Evolutionary conservation across 2,888 invertebrate genomes (phyloP).

Genomic region (Cyclophora punctaria): DNA sequence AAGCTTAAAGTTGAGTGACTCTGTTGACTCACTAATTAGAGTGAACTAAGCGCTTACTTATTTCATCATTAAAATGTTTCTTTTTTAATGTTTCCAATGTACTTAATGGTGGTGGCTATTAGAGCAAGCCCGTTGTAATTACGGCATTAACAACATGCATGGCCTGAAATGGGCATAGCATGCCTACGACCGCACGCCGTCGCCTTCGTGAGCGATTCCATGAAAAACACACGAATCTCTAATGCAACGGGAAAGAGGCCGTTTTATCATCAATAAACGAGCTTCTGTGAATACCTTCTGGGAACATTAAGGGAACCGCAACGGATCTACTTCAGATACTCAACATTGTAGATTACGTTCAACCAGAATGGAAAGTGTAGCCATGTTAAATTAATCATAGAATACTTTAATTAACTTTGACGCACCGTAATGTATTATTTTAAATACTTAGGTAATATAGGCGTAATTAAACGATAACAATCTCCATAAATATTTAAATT

Average conservation of each 20-base stretch:
- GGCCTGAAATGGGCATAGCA: conserved; percentile 53
- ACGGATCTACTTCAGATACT: conserved; percentile 24
- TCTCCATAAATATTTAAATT: no score
- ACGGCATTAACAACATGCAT: conserved; percentile 44
- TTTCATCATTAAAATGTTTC: conserved; percentile 6
- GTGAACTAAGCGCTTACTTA: conserved; percentile 5
- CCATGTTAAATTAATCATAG: conserved; percentile 4
- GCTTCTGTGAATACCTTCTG: conserved; percentile 26
- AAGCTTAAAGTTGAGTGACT: conserved; percentile 12
- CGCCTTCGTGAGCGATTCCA: conserved; percentile 34
- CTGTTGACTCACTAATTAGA: conserved; percentile 1
- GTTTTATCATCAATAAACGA: conserved; percentile 28
- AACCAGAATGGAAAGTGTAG: conserved; percentile 13
- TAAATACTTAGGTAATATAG: no score
- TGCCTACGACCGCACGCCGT: conserved; percentile 30
- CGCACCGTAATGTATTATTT: no score
- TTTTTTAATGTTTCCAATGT: conserved; percentile 24
- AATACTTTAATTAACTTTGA: neutral
- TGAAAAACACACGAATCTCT: conserved; percentile 36
- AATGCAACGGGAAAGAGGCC: conserved; percentile 26
- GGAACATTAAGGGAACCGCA: conserved; percentile 35
- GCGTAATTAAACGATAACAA: no score
- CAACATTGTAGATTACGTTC: conserved; percentile 24
- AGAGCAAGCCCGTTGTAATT: conserved; percentile 42
- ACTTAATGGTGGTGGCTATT: conserved; percentile 40